Percentiles rank a stretch among this genome's conserved stretches.
These are phyloP conservation scores for Drosophila prolongata DNA, from an alignment of 2,888 invertebrate genomes.

Conservation along the genomic window DNA sequence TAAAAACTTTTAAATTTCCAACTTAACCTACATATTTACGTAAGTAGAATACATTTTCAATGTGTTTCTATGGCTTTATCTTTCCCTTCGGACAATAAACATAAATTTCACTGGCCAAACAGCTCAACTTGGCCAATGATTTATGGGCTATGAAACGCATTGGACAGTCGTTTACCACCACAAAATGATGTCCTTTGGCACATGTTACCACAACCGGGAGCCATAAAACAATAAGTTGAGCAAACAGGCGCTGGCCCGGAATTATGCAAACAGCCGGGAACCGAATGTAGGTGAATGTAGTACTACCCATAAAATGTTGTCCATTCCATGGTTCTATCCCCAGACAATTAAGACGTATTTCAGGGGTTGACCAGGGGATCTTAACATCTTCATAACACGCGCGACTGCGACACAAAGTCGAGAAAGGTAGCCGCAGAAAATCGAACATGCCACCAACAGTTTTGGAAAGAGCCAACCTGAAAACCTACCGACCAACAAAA, in stretches of 20 bases:
- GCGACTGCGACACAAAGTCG: constrained; percentile 51
- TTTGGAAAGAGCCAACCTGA: constrained; percentile 31
- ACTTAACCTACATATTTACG: no score
- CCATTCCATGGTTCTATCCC: constrained; percentile 9
- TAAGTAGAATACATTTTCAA: no score
- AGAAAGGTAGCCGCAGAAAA: constrained; percentile 36
- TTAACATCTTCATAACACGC: constrained; percentile 78
- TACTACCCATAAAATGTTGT: constrained; percentile 1
- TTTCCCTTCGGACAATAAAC: constrained; percentile 12
- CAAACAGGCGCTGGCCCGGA: constrained; percentile 37
- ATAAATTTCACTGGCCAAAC: constrained; percentile 52
- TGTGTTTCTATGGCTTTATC: neutral
- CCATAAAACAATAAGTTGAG: constrained; percentile 44
- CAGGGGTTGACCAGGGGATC: constrained; percentile 41
- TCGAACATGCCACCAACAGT: constrained; percentile 68
- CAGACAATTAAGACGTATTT: constrained; percentile 38
- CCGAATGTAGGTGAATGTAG: constrained; percentile 7
- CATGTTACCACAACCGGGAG: constrained; percentile 47
- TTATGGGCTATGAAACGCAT: constrained; percentile 71
- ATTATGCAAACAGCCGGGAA: constrained; percentile 51
- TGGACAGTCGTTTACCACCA: constrained; percentile 50
- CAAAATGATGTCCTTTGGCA: constrained; percentile 42
- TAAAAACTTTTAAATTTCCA: neutral
- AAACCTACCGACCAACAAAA: constrained; percentile 22
- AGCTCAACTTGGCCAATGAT: constrained; percentile 59